Evolutionary conservation across 2,113 vertebrate genomes (phyloP), one percentile per base, ranked within the genome.

Genomic region (Tylochromis polylepis): DNA sequence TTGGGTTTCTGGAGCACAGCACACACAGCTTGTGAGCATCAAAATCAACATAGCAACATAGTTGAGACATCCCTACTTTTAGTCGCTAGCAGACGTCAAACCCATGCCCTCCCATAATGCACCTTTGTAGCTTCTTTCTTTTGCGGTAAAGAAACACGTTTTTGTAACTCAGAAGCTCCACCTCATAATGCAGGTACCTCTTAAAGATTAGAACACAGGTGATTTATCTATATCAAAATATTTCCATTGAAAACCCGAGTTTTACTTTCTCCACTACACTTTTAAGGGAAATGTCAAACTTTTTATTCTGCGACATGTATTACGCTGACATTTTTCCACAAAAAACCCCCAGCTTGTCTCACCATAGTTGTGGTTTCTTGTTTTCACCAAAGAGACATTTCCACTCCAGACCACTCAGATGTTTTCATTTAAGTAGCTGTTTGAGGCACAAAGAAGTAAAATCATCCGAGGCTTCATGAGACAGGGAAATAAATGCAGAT

Each of bases 351-450:
- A n/a, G n/a, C n/a, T n/a, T n/a, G 67, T 77, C 46, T n/a, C 72
- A 8, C 4, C 27, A 31, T 31, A 77, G 72, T 31, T 77, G 72
- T n/a, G 72, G 27, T 53, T 77, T 77, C 46, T 51, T 77, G 46
- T 77, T 77, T 51, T 77, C 18, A 77, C 46, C 72, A 53, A 31
- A 72, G 41, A 51, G 72, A 77, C 46, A 53, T 77, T 4, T 53
- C 72, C 12, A 16, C 27, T 77, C 0, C 43, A 53, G 49, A 34
- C 72, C 43, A 31, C 46, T 77, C 72, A 77, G 72, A 77, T 77
- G 72, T 77, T 77, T 77, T 77, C 46, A 77, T 77, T 77, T 77
- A 77, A 53, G 29, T 5, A 77, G 72, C 6, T 77, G 72, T 77
- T 77, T n/a, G 18, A 53, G 46, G 10, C 27, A 58, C 56, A 58